Conservation (phyloP, 2,113 vertebrate species). For the Hemiscyllium ocellatum region DNA sequence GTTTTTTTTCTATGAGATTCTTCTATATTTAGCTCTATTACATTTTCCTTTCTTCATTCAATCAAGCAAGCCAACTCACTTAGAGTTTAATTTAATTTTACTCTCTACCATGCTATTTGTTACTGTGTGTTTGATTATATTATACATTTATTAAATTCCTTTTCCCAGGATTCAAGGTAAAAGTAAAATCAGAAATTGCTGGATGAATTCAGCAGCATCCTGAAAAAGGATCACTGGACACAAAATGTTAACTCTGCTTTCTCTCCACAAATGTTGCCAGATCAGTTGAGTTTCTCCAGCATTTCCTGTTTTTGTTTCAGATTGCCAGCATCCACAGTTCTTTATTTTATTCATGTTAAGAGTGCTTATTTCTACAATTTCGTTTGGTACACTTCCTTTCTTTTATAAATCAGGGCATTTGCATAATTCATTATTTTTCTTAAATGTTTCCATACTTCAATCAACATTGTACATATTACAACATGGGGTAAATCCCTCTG, state of each 20-base stretch:
- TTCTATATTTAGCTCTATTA: background rate
- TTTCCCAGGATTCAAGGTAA: background rate
- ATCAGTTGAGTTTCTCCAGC: no score
- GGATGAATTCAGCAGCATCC: no score
- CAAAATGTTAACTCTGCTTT: no score
- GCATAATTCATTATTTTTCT: background rate
- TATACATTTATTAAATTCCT: background rate
- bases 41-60: background rate
- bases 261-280: no score
- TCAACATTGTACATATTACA: background rate
- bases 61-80: background rate
- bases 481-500: no score
- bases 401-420: background rate
- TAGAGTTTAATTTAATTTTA: background rate
- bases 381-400: background rate
- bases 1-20: background rate
- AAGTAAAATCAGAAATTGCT: no score
- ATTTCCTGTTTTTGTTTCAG: no score
- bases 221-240: no score
- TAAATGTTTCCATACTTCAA: background rate
- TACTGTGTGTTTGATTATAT: background rate
- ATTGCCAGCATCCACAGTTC: no score
- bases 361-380: background rate
- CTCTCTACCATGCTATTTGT: background rate
- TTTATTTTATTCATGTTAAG: background rate